Base-by-base conservation (phyloP, 2,888 invertebrate genomes). In the Nasonovia ribisnigri region DNA sequence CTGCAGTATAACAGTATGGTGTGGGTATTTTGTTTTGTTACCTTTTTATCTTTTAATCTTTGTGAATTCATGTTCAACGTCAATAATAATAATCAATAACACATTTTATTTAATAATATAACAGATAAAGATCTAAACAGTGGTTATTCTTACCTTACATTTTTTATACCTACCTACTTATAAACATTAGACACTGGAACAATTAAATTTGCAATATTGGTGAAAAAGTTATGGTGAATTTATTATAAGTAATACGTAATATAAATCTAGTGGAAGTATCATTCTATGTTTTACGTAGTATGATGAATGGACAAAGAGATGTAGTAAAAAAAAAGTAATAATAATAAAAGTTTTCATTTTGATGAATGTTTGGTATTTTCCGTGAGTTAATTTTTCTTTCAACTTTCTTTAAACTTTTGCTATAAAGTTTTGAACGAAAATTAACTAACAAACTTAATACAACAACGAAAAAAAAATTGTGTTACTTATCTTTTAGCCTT, bases 331-430 rank as follows among this genome's bases (percentile, higher is more conserved):
- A 67, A 51, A 77, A 26, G 48, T 46, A 90, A 36, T 36, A n/a
- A 91, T 91, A 91, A 77, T 91, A 90, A 90, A 84, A 84, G 54
- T 88, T 89, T 90, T 90, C 43, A 20, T 77, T 93, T 89, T 88
- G 88, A 87, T 84, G 84, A 90, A 93, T 90, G 84, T 90, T 93
- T 84, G 54, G 29, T 54, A 43, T 43, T 84, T 91, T 13, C 11
- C 43, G 84, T 48, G 54, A 57, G 91, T 91, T 46, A 86, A 91
- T 57, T 91, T 86, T 86, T 91, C 91, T 91, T 57, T 57, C 84
- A 36, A 86, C 84, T 91, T 86, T 84, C 57, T n/a, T 24, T 43
- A 84, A 86, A 91, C n/a, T 91, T 86, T n/a, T 42, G 1, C 24
- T 5, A 16, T 29, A 54, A 90, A 88, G 77, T 87, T 89, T 90